Evolutionary conservation across 1,140 invertebrate genomes (phyloP), one percentile per base, ranked within the genome.

Genomic region (Heliconius hermathena): DNA sequence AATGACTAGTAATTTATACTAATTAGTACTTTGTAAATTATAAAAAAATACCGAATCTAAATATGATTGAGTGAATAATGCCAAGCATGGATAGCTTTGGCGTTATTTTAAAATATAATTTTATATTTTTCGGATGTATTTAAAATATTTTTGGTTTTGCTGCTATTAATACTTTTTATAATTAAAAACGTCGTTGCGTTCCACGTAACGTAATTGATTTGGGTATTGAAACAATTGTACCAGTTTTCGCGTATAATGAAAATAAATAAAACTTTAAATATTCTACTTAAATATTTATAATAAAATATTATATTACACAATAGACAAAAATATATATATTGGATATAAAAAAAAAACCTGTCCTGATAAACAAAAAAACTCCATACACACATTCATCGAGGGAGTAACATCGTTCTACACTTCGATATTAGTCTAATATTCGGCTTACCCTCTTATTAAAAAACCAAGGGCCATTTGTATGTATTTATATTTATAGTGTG

Each of bases 371-470:
- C 60, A 66, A 22, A 66, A 66, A 66, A 26, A 9, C 26, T 16
- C 60, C 26, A 26, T 22, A 9, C 60, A 16, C 60, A 66, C 22
- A 29, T 26, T 66, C 79, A 81, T 80, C 85, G 80, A 80, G 88
- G 89, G 91, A 88, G 89, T 88, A 89, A 94, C 93, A 94, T 91
- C 83, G 90, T 91, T 94, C 93, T 93, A 91, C 93, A 94, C 93
- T 94, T 90, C 85, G 83, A 93, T 94, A 94, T 93, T 93, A 89
- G 88, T 78, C 90, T 93, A 92, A 93, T 93, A 93, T 93, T 93
- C 93, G 88, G 85, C 88, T 89, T 90, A 93, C 92, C 93, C 92
- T 90, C 89, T 92, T 93, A 93, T 93, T 93, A 93, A 94, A 94
- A 94, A 94, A 92, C 89, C 90, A 87, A 89, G 89, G 88, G 89